Conservation (phyloP, 2,113 vertebrate species). For the Sylvilagus bachmani region DNA sequence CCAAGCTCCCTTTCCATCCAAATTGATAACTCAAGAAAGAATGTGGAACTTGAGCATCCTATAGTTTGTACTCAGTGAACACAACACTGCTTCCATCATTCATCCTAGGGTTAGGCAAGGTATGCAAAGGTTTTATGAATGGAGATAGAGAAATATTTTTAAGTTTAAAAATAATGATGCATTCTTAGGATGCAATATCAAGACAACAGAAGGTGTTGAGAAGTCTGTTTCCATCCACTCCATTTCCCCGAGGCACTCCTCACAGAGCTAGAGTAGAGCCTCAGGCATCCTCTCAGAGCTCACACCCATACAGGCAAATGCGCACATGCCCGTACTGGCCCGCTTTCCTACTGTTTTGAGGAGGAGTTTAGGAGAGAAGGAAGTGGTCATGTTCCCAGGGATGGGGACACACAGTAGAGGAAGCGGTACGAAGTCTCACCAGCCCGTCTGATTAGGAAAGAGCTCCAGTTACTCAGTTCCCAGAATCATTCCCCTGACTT, state of each 20-base stretch:
- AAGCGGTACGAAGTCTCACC: not conserved
- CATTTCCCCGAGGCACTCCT: fast-evolving
- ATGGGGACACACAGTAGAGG: not conserved
- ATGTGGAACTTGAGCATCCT: not conserved
- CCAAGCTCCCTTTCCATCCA: slow-evolving; percentile 22
- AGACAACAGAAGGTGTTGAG: not conserved
- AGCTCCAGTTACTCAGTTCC: not conserved
- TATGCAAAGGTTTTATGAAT: slow-evolving; percentile 40
- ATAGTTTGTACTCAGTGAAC: slow-evolving; percentile 44
- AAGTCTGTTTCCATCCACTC: not conserved
- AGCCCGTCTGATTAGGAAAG: not conserved
- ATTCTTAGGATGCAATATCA: not conserved
- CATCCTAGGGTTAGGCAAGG: not conserved
- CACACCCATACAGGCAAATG: not conserved
- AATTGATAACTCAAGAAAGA: not conserved
- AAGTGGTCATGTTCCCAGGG: not conserved
- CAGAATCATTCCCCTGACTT: not conserved
- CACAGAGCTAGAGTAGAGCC: not conserved
- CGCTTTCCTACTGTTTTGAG: slow-evolving; percentile 9
- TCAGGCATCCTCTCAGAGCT: not conserved
- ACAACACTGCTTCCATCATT: not conserved
- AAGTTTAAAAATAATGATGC: not conserved
- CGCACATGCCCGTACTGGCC: not conserved
- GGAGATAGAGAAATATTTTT: slow-evolving; percentile 4
- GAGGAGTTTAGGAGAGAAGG: slow-evolving; percentile 8